Base-by-base conservation (phyloP, 2,888 invertebrate species). In the Drosophila fungiperda region DNA sequence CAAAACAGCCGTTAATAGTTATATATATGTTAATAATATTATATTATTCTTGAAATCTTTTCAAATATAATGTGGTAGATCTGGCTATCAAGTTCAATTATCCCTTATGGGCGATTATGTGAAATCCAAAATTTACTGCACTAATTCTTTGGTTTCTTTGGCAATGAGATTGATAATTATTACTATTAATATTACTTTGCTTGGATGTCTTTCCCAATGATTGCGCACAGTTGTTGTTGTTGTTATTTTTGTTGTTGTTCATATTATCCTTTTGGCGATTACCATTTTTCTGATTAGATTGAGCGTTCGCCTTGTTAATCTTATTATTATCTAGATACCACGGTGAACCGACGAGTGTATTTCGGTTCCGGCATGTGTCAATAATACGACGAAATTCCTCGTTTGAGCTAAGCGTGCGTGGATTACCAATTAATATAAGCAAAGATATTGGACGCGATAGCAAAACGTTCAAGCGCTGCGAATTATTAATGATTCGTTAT, bases 381-480 rank as follows among this genome's bases (percentile, higher is more conserved):
- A 92, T 90, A 15, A 92, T 85, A 17, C 73, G 68, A 35, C 79
- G 82, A 66, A 91, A 92, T 57, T 90, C 84, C 7, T 73, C 29
- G 67, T 93, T 92, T 42, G 76, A 77, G 54, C 92, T 89, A 0
- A 94, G 80, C 3, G 93, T 88, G 6, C 78, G 67, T 1, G 93
- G 93, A 88, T 94, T 93, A 7, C 94, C 94, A 67, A 95, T 90
- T 11, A 96, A 92, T 53, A 96, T 94, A 20, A 96, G 92, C 49
- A 96, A 91, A 1, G 94, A 93, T 89, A 95, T 94, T 1, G 96
- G 95, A 48, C 96, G 92, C 3, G 95, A 95, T 2, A 96, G 85
- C 11, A 95, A 94, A 1, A 96, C 96, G 91, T 96, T 96, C 81
- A 96, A 94, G 49, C 95, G 93, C 93, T 95, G 93, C 20, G 60